These are phyloP conservation scores for Chymomyza caudatula DNA, from an alignment of 2,888 invertebrate genomes.

Conservation along the genomic window DNA sequence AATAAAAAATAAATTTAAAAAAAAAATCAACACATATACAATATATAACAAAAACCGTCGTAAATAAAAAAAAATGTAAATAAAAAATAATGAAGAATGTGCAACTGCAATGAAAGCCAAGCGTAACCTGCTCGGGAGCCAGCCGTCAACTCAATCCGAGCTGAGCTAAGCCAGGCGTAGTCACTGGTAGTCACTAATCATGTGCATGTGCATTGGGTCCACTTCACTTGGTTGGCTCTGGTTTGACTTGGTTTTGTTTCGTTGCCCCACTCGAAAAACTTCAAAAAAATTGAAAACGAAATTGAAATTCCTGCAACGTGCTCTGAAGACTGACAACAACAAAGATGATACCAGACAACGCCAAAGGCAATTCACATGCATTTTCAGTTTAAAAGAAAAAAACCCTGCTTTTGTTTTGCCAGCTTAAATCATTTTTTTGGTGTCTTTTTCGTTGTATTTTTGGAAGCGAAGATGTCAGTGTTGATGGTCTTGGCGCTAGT, in stretches of 20 bases:
- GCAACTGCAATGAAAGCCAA: constrained; percentile 49
- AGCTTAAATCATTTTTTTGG: constrained; percentile 5
- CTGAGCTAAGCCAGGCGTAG: constrained; percentile 6
- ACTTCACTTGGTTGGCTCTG: constrained; percentile 3
- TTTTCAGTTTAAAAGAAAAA: background rate
- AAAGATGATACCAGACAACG: background rate
- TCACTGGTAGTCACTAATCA: background rate
- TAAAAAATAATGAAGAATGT: constrained; percentile 56
- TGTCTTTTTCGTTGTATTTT: background rate
- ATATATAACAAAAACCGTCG: constrained; percentile 17
- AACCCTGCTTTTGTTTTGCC: background rate
- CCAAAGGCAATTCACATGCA: constrained; percentile 1
- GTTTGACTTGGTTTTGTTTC: constrained; percentile 46
- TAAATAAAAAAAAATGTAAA: constrained; percentile 45
- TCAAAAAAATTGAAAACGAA: constrained; percentile 37
- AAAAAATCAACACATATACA: background rate
- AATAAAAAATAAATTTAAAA: constrained; percentile 10
- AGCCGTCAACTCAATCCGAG: background rate
- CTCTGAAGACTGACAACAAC: constrained; percentile 40
- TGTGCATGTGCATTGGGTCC: constrained; percentile 38
- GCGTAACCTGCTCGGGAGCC: constrained; percentile 26
- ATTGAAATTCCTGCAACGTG: constrained; percentile 67
- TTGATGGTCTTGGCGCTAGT: constrained; percentile 26
- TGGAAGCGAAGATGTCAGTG: constrained; percentile 43
- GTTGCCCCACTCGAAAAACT: constrained; percentile 3